Percentiles rank a stretch among this genome's conserved stretches.
Evolutionary conservation across 1,140 invertebrate species (phyloP).

Genomic region (Leptopilina clavipes): DNA sequence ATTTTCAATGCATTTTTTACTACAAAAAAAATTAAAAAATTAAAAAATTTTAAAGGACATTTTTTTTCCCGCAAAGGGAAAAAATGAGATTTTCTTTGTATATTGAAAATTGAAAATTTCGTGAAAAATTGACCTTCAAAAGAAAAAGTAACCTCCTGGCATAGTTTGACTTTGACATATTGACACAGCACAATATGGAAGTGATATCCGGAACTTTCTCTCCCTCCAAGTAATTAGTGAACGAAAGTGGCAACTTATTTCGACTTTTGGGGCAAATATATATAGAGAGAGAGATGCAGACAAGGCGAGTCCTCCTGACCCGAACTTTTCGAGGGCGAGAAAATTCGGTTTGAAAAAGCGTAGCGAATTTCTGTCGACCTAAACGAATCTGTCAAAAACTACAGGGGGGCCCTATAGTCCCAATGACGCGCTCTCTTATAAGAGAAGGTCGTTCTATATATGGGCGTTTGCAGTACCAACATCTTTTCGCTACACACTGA

Average conservation of each 20-base stretch:
- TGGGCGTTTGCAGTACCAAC: constrained; percentile 9
- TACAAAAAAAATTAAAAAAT: too few relatives aligned
- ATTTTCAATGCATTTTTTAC: too few relatives aligned
- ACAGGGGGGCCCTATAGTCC: constrained; percentile 47
- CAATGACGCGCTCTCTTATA: constrained; percentile 13
- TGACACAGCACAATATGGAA: constrained; percentile 30
- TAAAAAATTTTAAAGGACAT: too few relatives aligned
- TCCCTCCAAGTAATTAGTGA: constrained; percentile 42
- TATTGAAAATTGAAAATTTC: background rate
- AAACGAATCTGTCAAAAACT: constrained; percentile 67
- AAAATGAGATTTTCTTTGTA: constrained; percentile 10
- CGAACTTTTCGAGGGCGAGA: constrained; percentile 29
- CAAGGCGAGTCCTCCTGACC: constrained; percentile 35
- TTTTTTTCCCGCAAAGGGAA: background rate
- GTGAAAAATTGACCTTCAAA: constrained; percentile 1
- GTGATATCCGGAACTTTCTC: constrained; percentile 30
- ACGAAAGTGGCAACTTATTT: constrained; percentile 34
- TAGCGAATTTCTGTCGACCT: constrained; percentile 67
- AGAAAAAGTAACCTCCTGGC: constrained; percentile 11
- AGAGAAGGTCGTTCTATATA: constrained; percentile 25
- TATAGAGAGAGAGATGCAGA: too few relatives aligned
- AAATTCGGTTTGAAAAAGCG: constrained; percentile 60
- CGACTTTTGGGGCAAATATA: background rate
- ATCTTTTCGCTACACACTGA: background rate
- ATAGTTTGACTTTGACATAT: constrained; percentile 22